phyloP scores from a whole-genome alignment of 2,797 vertebrate species.

The Odontamblyopus lacepedii region DNA sequence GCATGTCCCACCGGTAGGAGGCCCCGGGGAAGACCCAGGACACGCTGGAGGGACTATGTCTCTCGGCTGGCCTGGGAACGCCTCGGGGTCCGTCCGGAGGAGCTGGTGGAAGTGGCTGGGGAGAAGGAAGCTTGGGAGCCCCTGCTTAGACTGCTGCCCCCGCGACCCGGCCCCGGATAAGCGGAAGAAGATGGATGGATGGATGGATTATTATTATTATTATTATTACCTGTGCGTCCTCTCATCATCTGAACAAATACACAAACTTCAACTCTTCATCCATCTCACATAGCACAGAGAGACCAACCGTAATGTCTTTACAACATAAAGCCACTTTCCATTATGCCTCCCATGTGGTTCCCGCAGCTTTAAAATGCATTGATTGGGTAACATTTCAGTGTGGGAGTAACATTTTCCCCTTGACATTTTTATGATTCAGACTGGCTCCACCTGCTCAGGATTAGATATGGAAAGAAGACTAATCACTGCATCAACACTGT shows the following conservation, averaged over 20 bases:
- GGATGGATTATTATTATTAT: too few species aligned
- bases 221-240: conserved; percentile 20
- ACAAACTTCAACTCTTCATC: conserved; percentile 30
- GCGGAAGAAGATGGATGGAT: too few species aligned
- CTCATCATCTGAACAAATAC: conserved; percentile 14
- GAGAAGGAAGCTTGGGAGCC: too few species aligned
- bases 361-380: conserved; percentile 47
- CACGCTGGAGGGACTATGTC: too few species aligned
- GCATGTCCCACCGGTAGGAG: too few species aligned
- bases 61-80: too few species aligned
- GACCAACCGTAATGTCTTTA: conserved; percentile 59
- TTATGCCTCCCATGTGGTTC: conserved; percentile 40
- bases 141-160: too few species aligned
- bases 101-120: too few species aligned
- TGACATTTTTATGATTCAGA: conserved; percentile 51
- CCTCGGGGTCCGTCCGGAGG: too few species aligned
- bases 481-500: conserved; percentile 58
- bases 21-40: too few species aligned
- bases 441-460: conserved; percentile 59
- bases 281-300: conserved; percentile 11
- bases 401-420: conserved; percentile 51
- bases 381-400: conserved; percentile 55
- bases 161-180: too few species aligned
- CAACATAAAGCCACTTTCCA: conserved; percentile 49
- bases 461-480: conserved; percentile 64